Evolutionary conservation across 2,113 vertebrate species (phyloP).

Genomic region (Corythaixoides concolor): DNA sequence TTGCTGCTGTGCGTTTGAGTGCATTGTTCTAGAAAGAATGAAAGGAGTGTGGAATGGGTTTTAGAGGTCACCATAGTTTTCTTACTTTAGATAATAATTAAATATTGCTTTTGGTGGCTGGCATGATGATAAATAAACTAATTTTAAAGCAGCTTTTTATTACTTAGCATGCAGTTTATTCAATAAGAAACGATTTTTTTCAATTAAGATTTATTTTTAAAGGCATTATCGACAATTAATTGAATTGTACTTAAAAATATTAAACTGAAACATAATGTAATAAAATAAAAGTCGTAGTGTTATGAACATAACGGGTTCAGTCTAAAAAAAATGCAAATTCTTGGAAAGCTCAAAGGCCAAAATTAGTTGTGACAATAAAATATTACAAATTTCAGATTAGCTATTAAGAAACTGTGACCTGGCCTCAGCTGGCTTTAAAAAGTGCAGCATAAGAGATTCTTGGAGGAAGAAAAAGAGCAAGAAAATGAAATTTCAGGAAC

Average conservation of each 20-base stretch:
- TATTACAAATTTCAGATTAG: not conserved
- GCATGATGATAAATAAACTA: conserved; percentile 50
- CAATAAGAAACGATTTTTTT: conserved; percentile 25
- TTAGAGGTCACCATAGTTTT: conserved; percentile 63
- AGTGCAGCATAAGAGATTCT: not conserved
- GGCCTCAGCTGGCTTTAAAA: not conserved
- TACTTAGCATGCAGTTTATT: conserved; percentile 13
- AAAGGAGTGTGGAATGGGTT: conserved; percentile 42
- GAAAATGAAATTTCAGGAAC: not conserved
- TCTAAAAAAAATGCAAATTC: not conserved
- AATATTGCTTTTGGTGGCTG: conserved; percentile 53
- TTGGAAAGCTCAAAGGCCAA: not conserved
- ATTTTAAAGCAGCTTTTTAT: conserved; percentile 44
- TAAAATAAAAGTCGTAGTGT: not conserved
- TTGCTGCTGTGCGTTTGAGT: not conserved
- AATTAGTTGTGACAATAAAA: not conserved
- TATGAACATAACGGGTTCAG: not conserved
- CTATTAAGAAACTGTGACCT: not conserved
- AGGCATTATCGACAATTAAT: not conserved
- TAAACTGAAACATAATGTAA: not conserved
- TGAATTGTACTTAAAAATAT: not conserved
- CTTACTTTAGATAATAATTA: conserved; percentile 54
- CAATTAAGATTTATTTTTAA: not conserved
- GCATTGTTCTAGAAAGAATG: conserved; percentile 8
- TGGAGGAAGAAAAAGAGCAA: not conserved